These are phyloP conservation scores for Pseudococcus jackbeardsleyi DNA, from an alignment of 2,888 invertebrate species.

Conservation along the genomic window DNA sequence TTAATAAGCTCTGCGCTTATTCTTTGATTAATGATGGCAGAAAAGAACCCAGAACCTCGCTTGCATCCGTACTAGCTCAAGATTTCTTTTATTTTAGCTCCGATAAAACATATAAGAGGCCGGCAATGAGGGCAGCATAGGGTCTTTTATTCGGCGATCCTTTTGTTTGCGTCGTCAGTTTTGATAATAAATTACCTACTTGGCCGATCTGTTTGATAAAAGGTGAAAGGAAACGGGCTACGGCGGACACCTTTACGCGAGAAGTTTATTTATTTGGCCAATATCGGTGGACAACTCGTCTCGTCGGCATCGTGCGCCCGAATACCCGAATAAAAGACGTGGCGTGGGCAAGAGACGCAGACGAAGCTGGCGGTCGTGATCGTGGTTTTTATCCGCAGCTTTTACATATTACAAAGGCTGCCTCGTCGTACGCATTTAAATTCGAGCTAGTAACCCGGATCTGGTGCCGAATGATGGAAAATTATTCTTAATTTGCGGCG, in stretches of 20 bases:
- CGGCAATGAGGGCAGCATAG: not conserved
- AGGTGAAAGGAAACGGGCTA: not conserved
- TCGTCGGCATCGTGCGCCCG: not conserved
- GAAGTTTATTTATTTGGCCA: constrained; percentile 32
- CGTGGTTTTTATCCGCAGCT: not conserved
- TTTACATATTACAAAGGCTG: not conserved
- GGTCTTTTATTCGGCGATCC: not conserved
- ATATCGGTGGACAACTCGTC: not conserved
- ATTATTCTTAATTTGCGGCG: constrained; percentile 28
- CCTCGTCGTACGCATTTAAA: not conserved
- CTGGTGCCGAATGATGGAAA: not conserved
- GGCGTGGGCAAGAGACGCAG: not conserved
- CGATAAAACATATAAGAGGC: not conserved
- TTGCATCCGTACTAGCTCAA: not conserved
- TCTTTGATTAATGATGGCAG: constrained; percentile 13
- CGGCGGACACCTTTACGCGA: not conserved
- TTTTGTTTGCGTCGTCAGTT: constrained; percentile 35
- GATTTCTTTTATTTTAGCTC: not conserved
- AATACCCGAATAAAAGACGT: not conserved
- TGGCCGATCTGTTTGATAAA: constrained; percentile 41
- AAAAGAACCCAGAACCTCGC: not conserved
- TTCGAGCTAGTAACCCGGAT: not conserved
- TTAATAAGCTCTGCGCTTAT: not conserved
- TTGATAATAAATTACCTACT: constrained; percentile 38
- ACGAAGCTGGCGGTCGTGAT: not conserved